phyloP scores from a whole-genome alignment of 2,113 vertebrate genomes.

The Takifugu flavidus region DNA sequence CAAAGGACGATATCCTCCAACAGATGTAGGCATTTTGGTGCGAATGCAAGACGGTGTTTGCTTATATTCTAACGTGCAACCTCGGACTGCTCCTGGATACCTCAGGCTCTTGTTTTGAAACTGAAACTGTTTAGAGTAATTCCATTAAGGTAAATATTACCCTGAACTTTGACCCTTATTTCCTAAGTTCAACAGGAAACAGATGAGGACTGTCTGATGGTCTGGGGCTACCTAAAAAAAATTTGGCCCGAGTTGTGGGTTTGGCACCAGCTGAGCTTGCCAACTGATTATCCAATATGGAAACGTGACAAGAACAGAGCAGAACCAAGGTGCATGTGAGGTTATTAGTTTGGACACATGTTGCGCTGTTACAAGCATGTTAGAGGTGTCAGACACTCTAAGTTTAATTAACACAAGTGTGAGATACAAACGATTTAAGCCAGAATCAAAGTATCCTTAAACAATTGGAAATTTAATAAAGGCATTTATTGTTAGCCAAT shows the following conservation, averaged over 20 bases:
- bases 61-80: conserved; percentile 51
- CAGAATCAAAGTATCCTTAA: conserved; percentile 9
- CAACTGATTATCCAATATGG: conserved; percentile 17
- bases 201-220: conserved; percentile 54
- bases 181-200: conserved; percentile 73
- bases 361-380: not conserved
- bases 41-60: conserved; percentile 52
- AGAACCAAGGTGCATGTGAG: conserved; percentile 19
- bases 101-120: conserved; percentile 69
- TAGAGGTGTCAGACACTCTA: conserved; percentile 8
- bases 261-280: conserved; percentile 35
- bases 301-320: conserved; percentile 21
- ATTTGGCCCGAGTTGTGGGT: conserved; percentile 22
- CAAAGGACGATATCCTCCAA: conserved; percentile 23
- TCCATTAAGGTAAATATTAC: conserved; percentile 75
- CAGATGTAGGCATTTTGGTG: conserved; percentile 41
- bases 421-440: conserved; percentile 15
- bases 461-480: conserved; percentile 1
- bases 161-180: conserved; percentile 68
- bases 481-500: conserved; percentile 27
- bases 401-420: conserved; percentile 16
- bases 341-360: conserved; percentile 13
- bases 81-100: conserved; percentile 39
- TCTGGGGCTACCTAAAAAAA: conserved; percentile 39
- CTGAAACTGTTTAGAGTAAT: conserved; percentile 60